Evolutionary conservation across 2,113 vertebrate species (phyloP), one percentile per base, ranked within the genome.

Genomic region (Aptenodytes forsteri): DNA sequence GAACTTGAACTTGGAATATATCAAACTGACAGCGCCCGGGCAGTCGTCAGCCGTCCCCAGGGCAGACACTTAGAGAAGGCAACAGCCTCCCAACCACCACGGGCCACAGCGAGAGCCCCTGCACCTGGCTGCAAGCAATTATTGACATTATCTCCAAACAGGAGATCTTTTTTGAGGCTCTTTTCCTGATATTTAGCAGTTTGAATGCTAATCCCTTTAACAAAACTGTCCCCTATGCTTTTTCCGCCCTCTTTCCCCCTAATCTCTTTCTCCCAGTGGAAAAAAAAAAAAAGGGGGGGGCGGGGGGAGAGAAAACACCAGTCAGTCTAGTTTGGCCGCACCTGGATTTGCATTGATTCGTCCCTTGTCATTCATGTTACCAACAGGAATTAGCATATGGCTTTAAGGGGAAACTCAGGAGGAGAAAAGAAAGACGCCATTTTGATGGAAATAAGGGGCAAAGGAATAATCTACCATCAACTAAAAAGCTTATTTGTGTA

Each of bases 371-470:
- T 98, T 98, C 98, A 97, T 93, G 97, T 98, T 96, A 91, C 98
- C 97, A 97, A 98, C 92, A 98, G 82, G 97, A 98, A 99, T 99
- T 99, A 99, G 98, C 99, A 99, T 99, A 99, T 98, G 98, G 98
- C 98, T 98, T 98, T 98, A 98, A 98, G 98, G 98, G 97, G 96
- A 97, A 98, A 98, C 95, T 98, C 56, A 69, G 97, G 97, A 97
- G 96, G 97, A 98, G 98, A 98, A 98, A 98, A 98, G 98, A 99
- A 98, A 98, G 98, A 78, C 40, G 89, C 98, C 98, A 99, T 99
- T 99, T 98, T 99, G 98, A 99, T 99, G 99, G 99, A 99, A 99
- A 99, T 99, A 96, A 98, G 98, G 99, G 98, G 98, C 98, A 98
- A 97, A 98, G 98, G 98, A 98, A 98, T 98, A 98, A 99, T 99